Percentiles rank a stretch among this genome's conserved stretches.
These are phyloP conservation scores for Drosophila busckii DNA, from an alignment of 1,140 invertebrate species.

Conservation along the genomic window DNA sequence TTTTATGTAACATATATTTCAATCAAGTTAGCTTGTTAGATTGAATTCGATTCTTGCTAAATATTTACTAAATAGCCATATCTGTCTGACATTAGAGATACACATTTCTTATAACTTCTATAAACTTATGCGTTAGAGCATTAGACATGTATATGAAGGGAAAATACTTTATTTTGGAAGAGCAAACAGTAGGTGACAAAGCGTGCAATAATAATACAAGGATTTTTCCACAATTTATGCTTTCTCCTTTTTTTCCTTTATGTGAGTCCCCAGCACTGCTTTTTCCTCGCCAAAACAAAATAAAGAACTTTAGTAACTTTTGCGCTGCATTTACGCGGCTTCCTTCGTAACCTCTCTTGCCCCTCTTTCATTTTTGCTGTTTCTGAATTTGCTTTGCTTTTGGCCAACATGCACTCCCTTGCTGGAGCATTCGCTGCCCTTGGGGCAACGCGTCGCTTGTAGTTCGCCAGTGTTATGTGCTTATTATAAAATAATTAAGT, in stretches of 20 bases:
- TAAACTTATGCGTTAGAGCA: too few species aligned
- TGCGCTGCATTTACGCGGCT: constrained; percentile 57
- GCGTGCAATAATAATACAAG: constrained; percentile 42
- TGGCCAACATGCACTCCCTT: too few species aligned
- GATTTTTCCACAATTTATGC: constrained; percentile 64
- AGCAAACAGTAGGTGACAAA: not conserved
- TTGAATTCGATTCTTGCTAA: too few species aligned
- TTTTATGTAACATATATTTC: too few species aligned
- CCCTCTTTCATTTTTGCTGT: not conserved
- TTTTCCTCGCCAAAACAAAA: constrained; percentile 35
- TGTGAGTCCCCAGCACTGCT: constrained; percentile 3
- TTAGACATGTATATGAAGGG: too few species aligned
- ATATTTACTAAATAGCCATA: too few species aligned
- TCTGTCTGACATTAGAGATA: too few species aligned
- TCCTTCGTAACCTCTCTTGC: constrained; percentile 30
- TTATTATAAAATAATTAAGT: constrained; percentile 76
- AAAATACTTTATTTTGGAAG: too few species aligned
- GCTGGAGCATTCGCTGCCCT: constrained; percentile 6
- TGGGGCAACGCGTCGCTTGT: constrained; percentile 14
- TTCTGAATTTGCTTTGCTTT: too few species aligned
- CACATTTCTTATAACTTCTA: too few species aligned
- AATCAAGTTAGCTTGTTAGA: too few species aligned
- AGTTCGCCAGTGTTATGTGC: constrained; percentile 56
- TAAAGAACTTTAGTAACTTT: constrained; percentile 62
- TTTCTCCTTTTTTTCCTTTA: constrained; percentile 12